Percentiles rank a stretch among this genome's conserved stretches.
Evolutionary conservation across 2,113 vertebrate genomes (phyloP).

Genomic region (Ciconia boyciana): DNA sequence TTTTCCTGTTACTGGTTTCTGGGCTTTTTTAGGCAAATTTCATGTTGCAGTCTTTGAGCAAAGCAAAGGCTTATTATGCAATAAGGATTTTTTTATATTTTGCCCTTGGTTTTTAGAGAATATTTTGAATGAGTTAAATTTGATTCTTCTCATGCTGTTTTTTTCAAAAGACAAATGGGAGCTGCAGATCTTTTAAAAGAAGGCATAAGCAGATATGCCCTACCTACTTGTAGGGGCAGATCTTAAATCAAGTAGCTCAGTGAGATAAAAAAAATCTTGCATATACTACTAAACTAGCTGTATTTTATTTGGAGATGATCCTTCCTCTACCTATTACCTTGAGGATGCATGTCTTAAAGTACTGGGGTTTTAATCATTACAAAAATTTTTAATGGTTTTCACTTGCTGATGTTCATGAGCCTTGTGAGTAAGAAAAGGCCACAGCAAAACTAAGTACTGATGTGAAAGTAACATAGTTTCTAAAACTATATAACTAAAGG

Average conservation of each 20-base stretch:
- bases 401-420: background rate
- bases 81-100: background rate
- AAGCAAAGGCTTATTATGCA: background rate
- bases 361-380: background rate
- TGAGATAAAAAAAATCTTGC: background rate
- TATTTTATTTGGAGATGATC: background rate
- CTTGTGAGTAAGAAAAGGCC: background rate
- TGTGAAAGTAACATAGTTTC: background rate
- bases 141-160: background rate
- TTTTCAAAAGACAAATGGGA: background rate
- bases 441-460: background rate
- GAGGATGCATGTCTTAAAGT: background rate
- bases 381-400: background rate
- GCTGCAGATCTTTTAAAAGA: background rate
- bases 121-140: background rate
- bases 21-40: background rate
- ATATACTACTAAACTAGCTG: background rate
- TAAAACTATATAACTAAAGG: background rate
- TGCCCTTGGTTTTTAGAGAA: background rate
- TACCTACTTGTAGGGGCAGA: background rate
- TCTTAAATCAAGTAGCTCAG: background rate
- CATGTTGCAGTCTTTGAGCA: background rate
- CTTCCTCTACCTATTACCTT: background rate
- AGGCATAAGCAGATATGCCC: background rate
- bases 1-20: background rate